These are phyloP conservation scores for Xiphophorus birchmanni DNA, from an alignment of 2,797 vertebrate species.

Conservation along the genomic window DNA sequence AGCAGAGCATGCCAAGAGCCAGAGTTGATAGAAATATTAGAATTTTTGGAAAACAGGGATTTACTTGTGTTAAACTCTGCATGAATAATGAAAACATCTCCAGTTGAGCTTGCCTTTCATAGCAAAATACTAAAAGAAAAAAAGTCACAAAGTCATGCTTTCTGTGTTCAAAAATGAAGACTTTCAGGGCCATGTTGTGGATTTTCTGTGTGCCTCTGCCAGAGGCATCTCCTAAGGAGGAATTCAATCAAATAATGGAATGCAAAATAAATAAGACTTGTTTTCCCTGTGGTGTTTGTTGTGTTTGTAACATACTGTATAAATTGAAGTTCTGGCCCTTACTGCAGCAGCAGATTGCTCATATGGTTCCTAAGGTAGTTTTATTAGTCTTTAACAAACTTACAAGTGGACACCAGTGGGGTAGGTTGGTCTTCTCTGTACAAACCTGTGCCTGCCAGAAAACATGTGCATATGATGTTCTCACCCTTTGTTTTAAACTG, in stretches of 20 bases:
- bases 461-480: constrained; percentile 9
- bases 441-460: constrained; percentile 6
- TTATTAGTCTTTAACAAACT: constrained; percentile 16
- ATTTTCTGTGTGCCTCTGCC: constrained; percentile 27
- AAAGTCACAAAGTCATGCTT: constrained; percentile 29
- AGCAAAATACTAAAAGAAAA: constrained; percentile 34
- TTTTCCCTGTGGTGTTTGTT: constrained; percentile 9
- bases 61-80: constrained; percentile 15
- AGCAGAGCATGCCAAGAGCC: constrained; percentile 2
- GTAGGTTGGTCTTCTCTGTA: constrained; percentile 2
- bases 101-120: constrained; percentile 14
- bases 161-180: constrained; percentile 25
- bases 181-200: constrained; percentile 22
- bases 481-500: constrained; percentile 12
- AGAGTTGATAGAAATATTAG: neutral
- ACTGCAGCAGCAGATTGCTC: constrained; percentile 37
- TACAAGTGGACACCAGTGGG: neutral
- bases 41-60: constrained; percentile 13
- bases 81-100: constrained; percentile 2
- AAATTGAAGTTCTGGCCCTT: constrained; percentile 25
- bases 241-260: constrained; percentile 38
- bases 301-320: constrained; percentile 11
- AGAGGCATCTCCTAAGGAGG: constrained; percentile 25
- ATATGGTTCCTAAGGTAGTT: constrained; percentile 14
- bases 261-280: constrained; percentile 51